Base-by-base conservation (phyloP, 2,797 vertebrate species). In the Phataginus tetradactyla region DNA sequence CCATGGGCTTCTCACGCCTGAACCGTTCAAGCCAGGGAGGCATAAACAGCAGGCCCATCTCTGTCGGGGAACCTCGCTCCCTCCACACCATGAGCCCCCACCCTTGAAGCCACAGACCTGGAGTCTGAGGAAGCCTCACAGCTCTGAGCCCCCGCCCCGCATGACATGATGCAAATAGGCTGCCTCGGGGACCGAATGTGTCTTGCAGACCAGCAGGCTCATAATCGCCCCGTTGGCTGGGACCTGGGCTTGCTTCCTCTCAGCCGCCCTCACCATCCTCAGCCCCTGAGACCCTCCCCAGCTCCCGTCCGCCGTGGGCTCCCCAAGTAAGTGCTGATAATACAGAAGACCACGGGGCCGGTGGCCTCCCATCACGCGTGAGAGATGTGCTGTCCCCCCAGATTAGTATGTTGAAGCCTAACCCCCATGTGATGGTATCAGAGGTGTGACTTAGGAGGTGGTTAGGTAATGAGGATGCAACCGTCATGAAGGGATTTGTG, bases 51-150 rank as follows among this genome's bases (percentile, higher is more conserved):
- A 81, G 59, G 37, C 23, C 12, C 4, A 7, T 57, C 9, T 75
- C 45, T 51, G 23, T 63, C 7, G 53, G 55, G 74, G 32, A 92
- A 32, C 10, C 21, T 34, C n/a, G 45, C 49, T 11, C 59, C 11
- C 10, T 14, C 51, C 5, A 27, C 1, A 9, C 12, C 3, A 1
- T 2, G 3, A 0, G 29, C 7, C 23, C 49, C 14, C 6, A 75
- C 17, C 57, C 64, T 61, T 75, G 80, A 91, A 90, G 64, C 17
- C 68, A 53, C 7, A 53, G 53, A n/a, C 39, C 32, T 71, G n/a
- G n/a, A 23, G 66, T 27, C 39, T 53, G 45, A 74, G 74, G 32
- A 90, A 34, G 42, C 12, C 1, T 34, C 72, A 20, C 37, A 63
- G 37, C 23, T 75, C 63, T 74, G 80, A 90, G 64, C 39, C 61